Evolutionary conservation across 2,797 vertebrate species (phyloP).

Genomic region (Melanotaenia maccullochi): DNA sequence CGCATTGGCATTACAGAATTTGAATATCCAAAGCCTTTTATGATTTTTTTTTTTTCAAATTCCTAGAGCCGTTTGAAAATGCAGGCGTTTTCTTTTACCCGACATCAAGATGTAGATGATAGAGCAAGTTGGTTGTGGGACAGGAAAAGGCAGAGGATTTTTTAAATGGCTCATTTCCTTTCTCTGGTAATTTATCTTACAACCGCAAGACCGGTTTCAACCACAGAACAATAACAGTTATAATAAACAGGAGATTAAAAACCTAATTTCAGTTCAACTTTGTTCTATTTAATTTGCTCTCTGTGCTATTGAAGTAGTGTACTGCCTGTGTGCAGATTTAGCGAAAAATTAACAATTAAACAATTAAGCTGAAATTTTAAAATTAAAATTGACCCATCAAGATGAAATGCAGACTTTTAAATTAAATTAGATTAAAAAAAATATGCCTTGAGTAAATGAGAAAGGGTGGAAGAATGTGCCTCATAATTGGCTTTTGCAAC

Average conservation of each 20-base stretch:
- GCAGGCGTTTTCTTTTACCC: constrained; percentile 5
- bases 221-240: not conserved
- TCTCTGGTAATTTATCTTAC: constrained; percentile 15
- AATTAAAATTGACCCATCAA: not conserved
- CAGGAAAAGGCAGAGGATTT: constrained; percentile 54
- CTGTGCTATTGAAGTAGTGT: not conserved
- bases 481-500: not conserved
- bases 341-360: too few relatives aligned
- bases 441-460: not conserved
- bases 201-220: constrained; percentile 2
- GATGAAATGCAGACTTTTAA: not conserved
- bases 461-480: not conserved
- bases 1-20: not conserved
- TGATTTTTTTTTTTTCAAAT: not conserved
- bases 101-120: constrained; percentile 46
- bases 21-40: not conserved
- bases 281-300: not conserved
- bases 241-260: not conserved
- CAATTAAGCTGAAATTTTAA: not conserved
- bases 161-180: constrained; percentile 57
- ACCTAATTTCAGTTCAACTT: not conserved
- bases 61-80: not conserved
- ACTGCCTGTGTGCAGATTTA: not conserved
- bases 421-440: not conserved
- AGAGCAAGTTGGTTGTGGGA: constrained; percentile 34